Base-by-base conservation (phyloP, 2,797 vertebrate species). In the Harpagifer antarcticus region DNA sequence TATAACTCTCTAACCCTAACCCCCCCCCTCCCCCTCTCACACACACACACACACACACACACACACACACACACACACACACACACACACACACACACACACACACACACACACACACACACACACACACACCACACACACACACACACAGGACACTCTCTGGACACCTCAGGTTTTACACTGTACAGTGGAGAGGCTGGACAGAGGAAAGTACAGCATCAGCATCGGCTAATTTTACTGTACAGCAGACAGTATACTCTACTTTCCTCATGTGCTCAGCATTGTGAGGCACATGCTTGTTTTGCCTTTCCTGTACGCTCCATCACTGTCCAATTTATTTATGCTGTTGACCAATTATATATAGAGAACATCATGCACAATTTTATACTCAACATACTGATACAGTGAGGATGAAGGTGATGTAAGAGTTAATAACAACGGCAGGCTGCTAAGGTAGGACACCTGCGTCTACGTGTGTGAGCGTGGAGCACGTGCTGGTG, bases 171-270 rank as follows among this genome's bases (percentile, higher is more conserved):
- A 81, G 86, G 81, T 89, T 91, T 87, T 90, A 84, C 74, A 79
- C 76, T 55, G 80, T 82, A 63, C 73, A 80, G 83, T 60, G 13
- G 70, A 87, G 82, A 84, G 82, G 76, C 86, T 86, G 92, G 92
- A 91, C 90, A 86, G 81, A 75, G 70, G 79, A 92, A 91, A 92
- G 31, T 55, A 88, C 91, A 72, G 82, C 84, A 86, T 93, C 91
- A 93, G 91, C 93, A 93, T 69, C 68, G 42, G 89, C 92, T 92
- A 90, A 90, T 91, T 93, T 91, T 92, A 92, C 91, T 59, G 77
- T 79, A 77, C 86, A 77, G 86, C 86, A 81, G 85, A 84, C 82
- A 85, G 79, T 43, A 76, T 86, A 84, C 71, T 83, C 68, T 37
- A 40, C 79, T 81, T 76, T 86, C 77, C 68, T 79, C 76, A 23